Conservation (phyloP, 2,797 vertebrate genomes). For the Cyclopterus lumpus region DNA sequence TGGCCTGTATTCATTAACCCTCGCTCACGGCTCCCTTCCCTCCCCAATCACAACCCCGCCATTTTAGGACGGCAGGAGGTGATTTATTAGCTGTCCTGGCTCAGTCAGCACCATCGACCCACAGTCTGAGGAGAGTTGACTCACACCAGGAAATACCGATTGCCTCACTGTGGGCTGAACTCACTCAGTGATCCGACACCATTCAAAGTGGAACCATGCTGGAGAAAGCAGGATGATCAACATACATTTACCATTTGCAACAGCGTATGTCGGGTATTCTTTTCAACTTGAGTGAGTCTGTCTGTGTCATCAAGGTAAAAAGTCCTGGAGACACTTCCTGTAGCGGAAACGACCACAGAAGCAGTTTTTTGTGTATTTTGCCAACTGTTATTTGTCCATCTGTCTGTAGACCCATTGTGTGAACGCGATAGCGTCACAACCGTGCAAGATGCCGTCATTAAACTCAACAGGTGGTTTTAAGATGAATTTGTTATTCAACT, state of each 20-base stretch:
- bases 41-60: constrained; percentile 78
- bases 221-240: constrained; percentile 36
- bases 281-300: neutral
- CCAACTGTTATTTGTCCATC: neutral
- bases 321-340: neutral
- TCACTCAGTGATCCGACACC: constrained; percentile 53
- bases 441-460: neutral
- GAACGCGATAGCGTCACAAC: neutral
- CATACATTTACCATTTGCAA: constrained; percentile 7
- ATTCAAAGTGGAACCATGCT: constrained; percentile 44
- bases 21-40: constrained; percentile 78
- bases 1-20: constrained; percentile 84
- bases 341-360: neutral
- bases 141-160: constrained; percentile 77
- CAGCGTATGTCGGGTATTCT: neutral
- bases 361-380: neutral
- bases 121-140: constrained; percentile 78
- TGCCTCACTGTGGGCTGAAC: constrained; percentile 71
- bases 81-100: constrained; percentile 86
- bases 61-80: constrained; percentile 80
- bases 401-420: neutral
- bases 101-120: constrained; percentile 83
- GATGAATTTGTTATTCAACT: neutral
- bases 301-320: neutral
- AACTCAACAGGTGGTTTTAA: neutral